phyloP scores from a whole-genome alignment of 2,797 vertebrate genomes.

The Sorex maritimensis region DNA sequence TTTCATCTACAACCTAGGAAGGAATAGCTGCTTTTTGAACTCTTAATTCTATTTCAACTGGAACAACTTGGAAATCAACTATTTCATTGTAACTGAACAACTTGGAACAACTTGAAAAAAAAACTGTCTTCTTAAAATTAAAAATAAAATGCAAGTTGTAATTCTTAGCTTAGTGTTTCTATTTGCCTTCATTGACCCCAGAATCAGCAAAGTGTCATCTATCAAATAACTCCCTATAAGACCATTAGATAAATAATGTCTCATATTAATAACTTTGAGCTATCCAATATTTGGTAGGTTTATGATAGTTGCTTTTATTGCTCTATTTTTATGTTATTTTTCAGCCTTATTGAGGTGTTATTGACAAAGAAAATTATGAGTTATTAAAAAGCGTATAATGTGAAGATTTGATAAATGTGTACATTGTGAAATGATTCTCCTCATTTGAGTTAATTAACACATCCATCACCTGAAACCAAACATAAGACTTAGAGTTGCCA shows the following conservation, averaged over 20 bases:
- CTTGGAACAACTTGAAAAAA: slow-evolving; percentile 15
- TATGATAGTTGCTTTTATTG: background rate
- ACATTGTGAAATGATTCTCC: background rate
- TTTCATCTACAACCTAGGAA: background rate
- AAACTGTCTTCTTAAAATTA: background rate
- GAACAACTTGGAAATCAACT: background rate
- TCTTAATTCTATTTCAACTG: background rate
- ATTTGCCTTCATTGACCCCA: background rate
- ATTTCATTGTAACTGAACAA: background rate
- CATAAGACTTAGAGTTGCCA: background rate
- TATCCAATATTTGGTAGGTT: background rate
- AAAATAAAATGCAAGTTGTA: background rate
- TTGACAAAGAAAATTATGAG: background rate
- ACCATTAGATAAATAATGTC: slow-evolving; percentile 37
- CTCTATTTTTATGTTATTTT: background rate
- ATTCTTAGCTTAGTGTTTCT: background rate
- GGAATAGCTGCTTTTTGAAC: background rate
- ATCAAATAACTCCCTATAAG: background rate
- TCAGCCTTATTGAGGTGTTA: background rate
- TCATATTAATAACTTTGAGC: background rate
- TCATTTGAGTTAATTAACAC: background rate
- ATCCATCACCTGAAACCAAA: background rate
- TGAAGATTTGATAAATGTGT: background rate
- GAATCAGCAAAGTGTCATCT: background rate
- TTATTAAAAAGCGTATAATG: background rate